Conservation (phyloP, 2,113 vertebrate genomes). For the Platichthys stellatus region DNA sequence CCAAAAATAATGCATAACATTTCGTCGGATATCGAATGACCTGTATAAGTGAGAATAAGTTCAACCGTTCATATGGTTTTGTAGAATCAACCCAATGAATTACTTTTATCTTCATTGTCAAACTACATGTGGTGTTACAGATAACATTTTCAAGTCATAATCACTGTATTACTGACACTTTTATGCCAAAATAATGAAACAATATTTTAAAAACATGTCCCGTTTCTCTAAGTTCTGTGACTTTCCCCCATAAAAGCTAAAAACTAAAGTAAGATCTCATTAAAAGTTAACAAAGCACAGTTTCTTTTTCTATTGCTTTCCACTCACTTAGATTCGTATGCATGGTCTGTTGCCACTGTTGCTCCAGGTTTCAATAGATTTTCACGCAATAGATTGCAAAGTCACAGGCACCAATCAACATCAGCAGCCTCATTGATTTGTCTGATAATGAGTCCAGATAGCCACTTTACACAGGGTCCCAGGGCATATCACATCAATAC, state of each 20-base stretch:
- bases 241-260: background rate
- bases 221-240: background rate
- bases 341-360: conserved; percentile 33
- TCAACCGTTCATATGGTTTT: too few relatives aligned
- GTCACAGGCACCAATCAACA: conserved; percentile 67
- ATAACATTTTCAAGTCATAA: background rate
- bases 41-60: too few relatives aligned
- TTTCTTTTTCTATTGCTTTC: background rate
- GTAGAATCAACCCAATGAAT: too few relatives aligned
- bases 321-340: conserved; percentile 28
- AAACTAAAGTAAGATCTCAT: conserved; percentile 9
- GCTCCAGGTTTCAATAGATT: conserved; percentile 38
- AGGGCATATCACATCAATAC: conserved; percentile 53
- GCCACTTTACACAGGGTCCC: conserved; percentile 42
- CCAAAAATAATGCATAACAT: too few relatives aligned
- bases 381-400: conserved; percentile 62
- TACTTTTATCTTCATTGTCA: too few relatives aligned
- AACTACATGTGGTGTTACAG: too few relatives aligned
- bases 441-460: conserved; percentile 65
- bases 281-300: conserved; percentile 14
- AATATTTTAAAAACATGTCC: background rate
- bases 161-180: background rate
- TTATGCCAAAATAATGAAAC: background rate
- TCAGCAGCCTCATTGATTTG: conserved; percentile 60
- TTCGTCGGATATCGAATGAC: too few relatives aligned